These are phyloP conservation scores for Cryptocheilus praepositus DNA, from an alignment of 2,888 invertebrate species.

Conservation along the genomic window DNA sequence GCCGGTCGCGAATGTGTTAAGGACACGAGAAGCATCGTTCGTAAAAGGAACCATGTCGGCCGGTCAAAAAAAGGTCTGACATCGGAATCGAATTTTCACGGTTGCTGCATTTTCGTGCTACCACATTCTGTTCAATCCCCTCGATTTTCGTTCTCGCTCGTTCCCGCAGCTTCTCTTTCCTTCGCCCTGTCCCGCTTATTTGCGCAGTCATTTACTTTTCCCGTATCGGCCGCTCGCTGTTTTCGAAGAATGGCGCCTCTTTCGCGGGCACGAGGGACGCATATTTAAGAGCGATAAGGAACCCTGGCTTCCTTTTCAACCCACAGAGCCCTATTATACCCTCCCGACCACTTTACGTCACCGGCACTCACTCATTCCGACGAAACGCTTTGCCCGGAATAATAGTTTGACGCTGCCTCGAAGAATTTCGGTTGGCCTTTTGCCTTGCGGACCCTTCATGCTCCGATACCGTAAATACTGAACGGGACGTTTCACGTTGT, in stretches of 20 bases:
- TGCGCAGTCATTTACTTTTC: too few relatives aligned
- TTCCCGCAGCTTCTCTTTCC: neutral
- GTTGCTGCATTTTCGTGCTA: conserved; percentile 1
- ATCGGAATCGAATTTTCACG: conserved; percentile 15
- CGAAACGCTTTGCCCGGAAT: conserved; percentile 19
- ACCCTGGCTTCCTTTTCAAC: conserved; percentile 25
- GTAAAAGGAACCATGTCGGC: too few relatives aligned
- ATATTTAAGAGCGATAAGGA: conserved; percentile 43
- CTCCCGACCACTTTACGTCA: conserved; percentile 1
- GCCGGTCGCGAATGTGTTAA: too few relatives aligned
- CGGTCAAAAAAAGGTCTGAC: neutral
- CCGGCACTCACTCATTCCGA: neutral
- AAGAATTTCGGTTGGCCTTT: too few relatives aligned
- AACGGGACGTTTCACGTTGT: too few relatives aligned
- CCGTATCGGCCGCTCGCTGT: neutral
- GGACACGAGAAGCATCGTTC: too few relatives aligned
- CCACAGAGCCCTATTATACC: conserved; percentile 13
- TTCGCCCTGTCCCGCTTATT: too few relatives aligned
- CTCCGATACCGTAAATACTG: too few relatives aligned
- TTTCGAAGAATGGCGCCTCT: conserved; percentile 1
- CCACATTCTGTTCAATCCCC: neutral
- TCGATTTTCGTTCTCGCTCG: neutral
- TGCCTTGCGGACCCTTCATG: too few relatives aligned
- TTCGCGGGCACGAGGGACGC: conserved; percentile 25
- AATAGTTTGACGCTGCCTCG: conserved; percentile 15